Evolutionary conservation across 2,888 invertebrate species (phyloP).

Genomic region (Drosophila melanosoma): DNA sequence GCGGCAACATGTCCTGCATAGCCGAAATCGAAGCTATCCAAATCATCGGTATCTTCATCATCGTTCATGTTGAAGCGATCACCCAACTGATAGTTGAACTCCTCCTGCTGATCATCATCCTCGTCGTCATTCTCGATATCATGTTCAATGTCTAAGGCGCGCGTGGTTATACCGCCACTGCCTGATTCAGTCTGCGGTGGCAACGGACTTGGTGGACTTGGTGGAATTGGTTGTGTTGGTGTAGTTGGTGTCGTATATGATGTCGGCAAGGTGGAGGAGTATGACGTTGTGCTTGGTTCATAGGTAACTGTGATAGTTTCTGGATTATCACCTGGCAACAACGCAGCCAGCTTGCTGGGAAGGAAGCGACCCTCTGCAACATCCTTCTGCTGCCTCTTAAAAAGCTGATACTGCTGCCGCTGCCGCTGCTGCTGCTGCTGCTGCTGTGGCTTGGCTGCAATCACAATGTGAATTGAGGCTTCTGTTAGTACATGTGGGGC

Average conservation of each 20-base stretch:
- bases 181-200: too few relatives aligned
- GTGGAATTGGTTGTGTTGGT: neutral
- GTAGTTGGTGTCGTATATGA: neutral
- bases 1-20: conserved; percentile 9
- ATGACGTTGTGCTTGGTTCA: neutral
- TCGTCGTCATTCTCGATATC: conserved; percentile 27
- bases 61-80: conserved; percentile 21
- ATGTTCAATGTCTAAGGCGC: conserved; percentile 3
- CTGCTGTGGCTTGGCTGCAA: conserved; percentile 55
- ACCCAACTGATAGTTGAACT: conserved; percentile 14
- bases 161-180: too few relatives aligned
- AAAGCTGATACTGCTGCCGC: conserved; percentile 43
- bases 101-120: conserved; percentile 30
- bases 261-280: neutral
- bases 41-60: conserved; percentile 35
- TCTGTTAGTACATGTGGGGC: neutral
- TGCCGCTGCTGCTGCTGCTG: conserved; percentile 31
- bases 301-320: conserved; percentile 4
- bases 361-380: conserved; percentile 62
- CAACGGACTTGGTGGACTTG: too few relatives aligned
- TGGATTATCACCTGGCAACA: conserved; percentile 19
- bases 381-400: conserved; percentile 45
- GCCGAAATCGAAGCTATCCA: conserved; percentile 11
- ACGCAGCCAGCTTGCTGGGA: conserved; percentile 46
- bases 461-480: neutral